These are phyloP conservation scores for Scaptomyza tumidula DNA, from an alignment of 2,888 invertebrate species.

Conservation along the genomic window DNA sequence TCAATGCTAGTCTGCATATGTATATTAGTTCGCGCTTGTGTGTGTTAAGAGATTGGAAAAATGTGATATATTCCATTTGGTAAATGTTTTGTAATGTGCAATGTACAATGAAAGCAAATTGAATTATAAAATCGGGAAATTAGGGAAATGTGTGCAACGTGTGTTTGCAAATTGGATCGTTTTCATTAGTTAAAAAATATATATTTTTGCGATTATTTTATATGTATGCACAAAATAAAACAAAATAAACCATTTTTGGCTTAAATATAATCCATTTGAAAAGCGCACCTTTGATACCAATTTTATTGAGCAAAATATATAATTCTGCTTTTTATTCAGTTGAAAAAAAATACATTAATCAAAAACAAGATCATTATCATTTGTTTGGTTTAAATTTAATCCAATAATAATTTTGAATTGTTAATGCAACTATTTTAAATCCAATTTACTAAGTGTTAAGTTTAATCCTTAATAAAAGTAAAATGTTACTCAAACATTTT, in stretches of 20 bases:
- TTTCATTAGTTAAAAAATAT: slow-evolving; percentile 1
- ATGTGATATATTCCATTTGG: slow-evolving; percentile 62
- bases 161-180: background rate
- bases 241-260: background rate
- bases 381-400: background rate
- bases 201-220: background rate
- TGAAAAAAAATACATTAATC: too few species aligned
- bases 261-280: background rate
- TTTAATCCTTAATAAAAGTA: too few species aligned
- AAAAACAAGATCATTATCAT: background rate
- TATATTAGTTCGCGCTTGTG: background rate
- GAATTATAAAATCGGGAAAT: slow-evolving; percentile 56
- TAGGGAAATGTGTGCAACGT: slow-evolving; percentile 13
- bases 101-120: slow-evolving; percentile 61
- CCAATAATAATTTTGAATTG: background rate
- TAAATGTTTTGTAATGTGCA: slow-evolving; percentile 59
- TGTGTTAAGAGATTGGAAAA: slow-evolving; percentile 55
- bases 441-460: too few species aligned
- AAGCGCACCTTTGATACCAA: background rate
- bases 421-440: too few species aligned
- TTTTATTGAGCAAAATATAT: background rate
- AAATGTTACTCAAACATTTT: too few species aligned
- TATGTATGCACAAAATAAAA: background rate
- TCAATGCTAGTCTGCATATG: slow-evolving; percentile 49
- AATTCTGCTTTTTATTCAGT: background rate